Evolutionary conservation across 2,113 vertebrate species (phyloP).

Genomic region (Leptobrachium ailaonicum): DNA sequence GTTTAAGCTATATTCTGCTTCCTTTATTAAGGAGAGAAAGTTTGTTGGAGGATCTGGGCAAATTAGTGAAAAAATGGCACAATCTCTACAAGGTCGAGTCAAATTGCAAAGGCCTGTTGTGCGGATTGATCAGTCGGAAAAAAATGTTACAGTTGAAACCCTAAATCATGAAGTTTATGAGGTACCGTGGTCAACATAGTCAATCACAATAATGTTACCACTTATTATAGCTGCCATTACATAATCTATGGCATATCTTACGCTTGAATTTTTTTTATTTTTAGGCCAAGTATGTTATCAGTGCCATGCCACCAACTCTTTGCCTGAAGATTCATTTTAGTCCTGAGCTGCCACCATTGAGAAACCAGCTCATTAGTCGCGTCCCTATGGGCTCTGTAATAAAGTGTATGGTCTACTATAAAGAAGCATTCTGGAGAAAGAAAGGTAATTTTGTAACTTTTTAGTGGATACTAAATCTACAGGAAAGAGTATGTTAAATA

Average conservation of each 20-base stretch:
- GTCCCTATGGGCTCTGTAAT: conserved; percentile 95
- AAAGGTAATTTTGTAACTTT: conserved; percentile 69
- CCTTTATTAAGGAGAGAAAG: conserved; percentile 84
- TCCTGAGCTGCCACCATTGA: conserved; percentile 85
- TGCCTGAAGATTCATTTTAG: conserved; percentile 90
- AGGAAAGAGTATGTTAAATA: neutral
- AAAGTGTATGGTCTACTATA: conserved; percentile 96
- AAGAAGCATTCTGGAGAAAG: conserved; percentile 92
- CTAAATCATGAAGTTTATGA: conserved; percentile 77
- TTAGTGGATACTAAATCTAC: neutral
- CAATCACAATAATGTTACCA: neutral
- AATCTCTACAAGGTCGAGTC: conserved; percentile 77
- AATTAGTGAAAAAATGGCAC: conserved; percentile 85
- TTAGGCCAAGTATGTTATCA: conserved; percentile 85
- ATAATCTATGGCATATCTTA: neutral
- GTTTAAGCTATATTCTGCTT: neutral
- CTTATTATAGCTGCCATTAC: neutral
- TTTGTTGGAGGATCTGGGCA: conserved; percentile 90
- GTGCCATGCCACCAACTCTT: conserved; percentile 83
- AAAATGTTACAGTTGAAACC: conserved; percentile 81
- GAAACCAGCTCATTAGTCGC: conserved; percentile 90
- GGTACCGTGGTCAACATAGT: conserved; percentile 60
- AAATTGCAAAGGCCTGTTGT: conserved; percentile 82
- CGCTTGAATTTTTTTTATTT: conserved; percentile 53
- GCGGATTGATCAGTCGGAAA: conserved; percentile 80